phyloP scores from a whole-genome alignment of 2,888 invertebrate genomes.

The Anodontia alba region DNA sequence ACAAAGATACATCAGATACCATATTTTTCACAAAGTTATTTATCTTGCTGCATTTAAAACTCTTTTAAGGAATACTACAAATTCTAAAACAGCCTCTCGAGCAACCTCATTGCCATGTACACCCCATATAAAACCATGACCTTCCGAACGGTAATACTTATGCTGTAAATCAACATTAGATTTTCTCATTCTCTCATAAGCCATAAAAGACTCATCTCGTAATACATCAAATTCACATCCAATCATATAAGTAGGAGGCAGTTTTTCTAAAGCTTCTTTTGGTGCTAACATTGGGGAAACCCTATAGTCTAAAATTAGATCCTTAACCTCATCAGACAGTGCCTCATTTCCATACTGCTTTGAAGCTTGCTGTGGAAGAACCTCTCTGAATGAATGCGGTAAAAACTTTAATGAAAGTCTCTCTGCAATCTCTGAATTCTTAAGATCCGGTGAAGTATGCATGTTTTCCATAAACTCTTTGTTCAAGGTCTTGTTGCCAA shows the following conservation, averaged over 20 bases:
- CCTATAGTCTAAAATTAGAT: slow-evolving; percentile 22
- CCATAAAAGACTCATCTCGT: slow-evolving; percentile 21
- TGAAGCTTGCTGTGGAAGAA: background rate
- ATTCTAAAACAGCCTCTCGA: slow-evolving; percentile 11
- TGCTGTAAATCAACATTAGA: slow-evolving; percentile 7
- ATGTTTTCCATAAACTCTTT: slow-evolving; percentile 29
- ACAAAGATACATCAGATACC: too few species aligned
- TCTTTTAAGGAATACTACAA: slow-evolving; percentile 5
- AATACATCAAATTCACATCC: slow-evolving; percentile 17
- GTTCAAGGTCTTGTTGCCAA: slow-evolving; percentile 1
- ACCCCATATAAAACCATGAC: slow-evolving; percentile 10
- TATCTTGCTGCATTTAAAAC: background rate
- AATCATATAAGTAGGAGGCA: slow-evolving; percentile 20
- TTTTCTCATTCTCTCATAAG: slow-evolving; percentile 12
- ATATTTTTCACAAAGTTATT: too few species aligned
- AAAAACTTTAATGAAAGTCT: slow-evolving; percentile 1
- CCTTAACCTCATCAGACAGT: slow-evolving; percentile 3
- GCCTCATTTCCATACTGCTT: slow-evolving; percentile 11
- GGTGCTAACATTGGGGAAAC: slow-evolving; percentile 21
- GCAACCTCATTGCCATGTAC: background rate
- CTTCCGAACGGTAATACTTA: slow-evolving; percentile 9
- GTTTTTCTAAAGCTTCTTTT: background rate
- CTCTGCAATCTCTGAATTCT: slow-evolving; percentile 24
- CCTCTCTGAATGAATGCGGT: slow-evolving; percentile 7
- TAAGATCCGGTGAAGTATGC: slow-evolving; percentile 42